Conservation (phyloP, 2,797 vertebrate genomes). For the Myioborus miniatus region DNA sequence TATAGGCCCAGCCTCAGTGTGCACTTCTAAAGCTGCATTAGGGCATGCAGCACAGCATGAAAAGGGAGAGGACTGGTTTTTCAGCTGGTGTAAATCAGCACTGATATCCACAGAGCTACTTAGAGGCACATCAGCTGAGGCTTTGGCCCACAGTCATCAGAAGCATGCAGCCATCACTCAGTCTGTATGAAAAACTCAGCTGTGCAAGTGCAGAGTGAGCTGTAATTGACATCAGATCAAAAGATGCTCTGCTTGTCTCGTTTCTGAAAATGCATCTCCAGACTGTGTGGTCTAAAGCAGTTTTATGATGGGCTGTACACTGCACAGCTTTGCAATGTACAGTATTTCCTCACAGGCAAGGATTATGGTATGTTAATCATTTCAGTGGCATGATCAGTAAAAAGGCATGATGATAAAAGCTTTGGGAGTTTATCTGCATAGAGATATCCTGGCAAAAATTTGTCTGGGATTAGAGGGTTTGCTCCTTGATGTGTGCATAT, state of each 20-base stretch:
- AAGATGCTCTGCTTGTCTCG: background rate
- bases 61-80: slow-evolving; percentile 17
- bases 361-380: slow-evolving; percentile 1
- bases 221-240: background rate
- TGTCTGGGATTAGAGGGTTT: background rate
- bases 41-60: background rate
- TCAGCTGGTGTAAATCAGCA: slow-evolving; percentile 54
- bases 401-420: slow-evolving; percentile 31
- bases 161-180: background rate
- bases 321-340: slow-evolving; percentile 50
- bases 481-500: background rate
- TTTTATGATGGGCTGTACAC: slow-evolving; percentile 41
- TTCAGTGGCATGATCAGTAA: slow-evolving; percentile 37
- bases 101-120: slow-evolving; percentile 6
- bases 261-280: background rate
- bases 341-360: slow-evolving; percentile 35
- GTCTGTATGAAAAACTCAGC: background rate
- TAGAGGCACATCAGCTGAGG: slow-evolving; percentile 14
- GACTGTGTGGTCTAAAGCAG: slow-evolving; percentile 17
- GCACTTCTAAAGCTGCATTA: slow-evolving; percentile 42
- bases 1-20: background rate
- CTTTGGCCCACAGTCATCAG: slow-evolving; percentile 29
- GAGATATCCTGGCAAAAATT: slow-evolving; percentile 33
- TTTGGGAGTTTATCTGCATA: slow-evolving; percentile 50
- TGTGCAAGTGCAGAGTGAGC: background rate